A percentile compares a stretch with the other conserved stretches of the same genome.
Evolutionary conservation across 30 jellyfish, hydroid and myxozoan genomes (phyloP).

Genomic region (Aurelia sp.): DNA sequence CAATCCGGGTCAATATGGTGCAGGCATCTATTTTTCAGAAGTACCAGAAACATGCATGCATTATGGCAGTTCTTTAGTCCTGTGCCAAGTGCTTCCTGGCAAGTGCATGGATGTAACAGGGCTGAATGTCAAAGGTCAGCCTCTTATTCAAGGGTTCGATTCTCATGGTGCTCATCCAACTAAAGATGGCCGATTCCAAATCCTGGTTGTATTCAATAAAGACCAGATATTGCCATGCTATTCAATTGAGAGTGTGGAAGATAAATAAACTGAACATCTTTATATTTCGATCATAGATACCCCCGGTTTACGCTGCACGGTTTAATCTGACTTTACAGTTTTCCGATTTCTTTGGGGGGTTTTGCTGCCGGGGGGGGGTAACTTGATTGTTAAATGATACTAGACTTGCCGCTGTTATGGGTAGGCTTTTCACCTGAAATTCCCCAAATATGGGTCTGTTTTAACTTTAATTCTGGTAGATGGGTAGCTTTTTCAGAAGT

Average conservation of each 20-base stretch:
- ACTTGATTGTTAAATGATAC: too few relatives aligned
- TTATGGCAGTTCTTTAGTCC: constrained; percentile 30
- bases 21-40: constrained; percentile 69
- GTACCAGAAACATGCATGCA: constrained; percentile 50
- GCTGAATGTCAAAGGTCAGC: constrained; percentile 27
- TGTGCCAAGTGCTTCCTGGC: constrained; percentile 60
- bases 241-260: neutral
- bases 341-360: too few relatives aligned
- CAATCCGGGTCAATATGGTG: constrained; percentile 57
- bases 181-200: constrained; percentile 27
- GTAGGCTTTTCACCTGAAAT: too few relatives aligned
- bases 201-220: constrained; percentile 9
- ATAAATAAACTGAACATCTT: neutral
- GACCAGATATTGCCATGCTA: constrained; percentile 69
- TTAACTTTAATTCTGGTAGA: too few relatives aligned
- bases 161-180: constrained; percentile 51
- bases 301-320: neutral
- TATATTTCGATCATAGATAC: neutral
- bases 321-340: too few relatives aligned
- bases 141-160: constrained; percentile 24
- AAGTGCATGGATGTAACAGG: neutral
- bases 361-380: too few relatives aligned
- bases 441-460: too few relatives aligned
- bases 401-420: too few relatives aligned
- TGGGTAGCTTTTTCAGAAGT: too few relatives aligned